Evolutionary conservation across 2,797 vertebrate species (phyloP).

Genomic region (Epinephelus awoara): DNA sequence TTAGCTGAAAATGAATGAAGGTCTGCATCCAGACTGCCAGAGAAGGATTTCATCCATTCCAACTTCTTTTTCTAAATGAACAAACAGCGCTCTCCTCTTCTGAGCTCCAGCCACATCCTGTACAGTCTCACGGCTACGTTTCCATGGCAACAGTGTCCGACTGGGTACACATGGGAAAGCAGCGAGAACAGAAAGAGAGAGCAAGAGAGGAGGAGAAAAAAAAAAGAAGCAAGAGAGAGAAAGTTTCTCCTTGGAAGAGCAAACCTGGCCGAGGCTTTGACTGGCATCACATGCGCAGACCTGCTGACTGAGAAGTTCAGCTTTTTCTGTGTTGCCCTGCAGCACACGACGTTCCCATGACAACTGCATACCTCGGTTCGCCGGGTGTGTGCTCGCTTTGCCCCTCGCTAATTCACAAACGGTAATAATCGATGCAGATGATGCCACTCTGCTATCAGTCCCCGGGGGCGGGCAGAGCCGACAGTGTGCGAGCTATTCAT

Average conservation of each 20-base stretch:
- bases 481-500: conserved; percentile 17
- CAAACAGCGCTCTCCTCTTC: conserved; percentile 65
- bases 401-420: conserved; percentile 62
- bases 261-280: conserved; percentile 43
- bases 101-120: conserved; percentile 64
- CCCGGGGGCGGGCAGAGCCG: conserved; percentile 15
- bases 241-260: conserved; percentile 54
- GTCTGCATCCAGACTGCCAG: conserved; percentile 48
- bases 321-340: conserved; percentile 18
- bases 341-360: conserved; percentile 58
- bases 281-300: conserved; percentile 36
- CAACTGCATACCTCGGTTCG: conserved; percentile 64
- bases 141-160: conserved; percentile 72
- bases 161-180: conserved; percentile 52
- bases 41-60: conserved; percentile 65
- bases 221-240: neutral
- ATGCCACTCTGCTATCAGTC: conserved; percentile 54
- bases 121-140: conserved; percentile 63
- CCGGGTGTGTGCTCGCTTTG: conserved; percentile 31
- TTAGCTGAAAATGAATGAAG: conserved; percentile 54
- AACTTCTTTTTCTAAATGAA: conserved; percentile 64
- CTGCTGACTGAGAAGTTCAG: conserved; percentile 48
- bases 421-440: conserved; percentile 57
- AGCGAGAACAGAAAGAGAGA: conserved; percentile 36
- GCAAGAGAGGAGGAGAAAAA: fast-evolving